These are phyloP conservation scores for Hylia prasina DNA, from an alignment of 2,113 vertebrate genomes.

Conservation along the genomic window DNA sequence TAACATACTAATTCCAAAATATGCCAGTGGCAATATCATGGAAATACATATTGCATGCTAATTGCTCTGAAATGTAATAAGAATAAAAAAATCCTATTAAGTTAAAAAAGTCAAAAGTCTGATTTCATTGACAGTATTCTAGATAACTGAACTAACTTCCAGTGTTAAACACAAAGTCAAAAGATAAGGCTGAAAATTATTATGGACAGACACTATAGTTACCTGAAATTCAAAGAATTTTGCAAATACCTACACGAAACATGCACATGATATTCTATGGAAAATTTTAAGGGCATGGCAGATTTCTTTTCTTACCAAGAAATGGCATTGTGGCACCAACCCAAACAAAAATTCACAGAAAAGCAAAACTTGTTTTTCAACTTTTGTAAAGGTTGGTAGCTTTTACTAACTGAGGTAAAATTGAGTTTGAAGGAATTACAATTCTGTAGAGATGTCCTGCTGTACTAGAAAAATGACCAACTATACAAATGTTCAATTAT, in stretches of 20 bases:
- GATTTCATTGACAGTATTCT: not conserved
- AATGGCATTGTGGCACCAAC: not conserved
- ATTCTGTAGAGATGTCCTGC: not conserved
- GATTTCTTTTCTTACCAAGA: not conserved
- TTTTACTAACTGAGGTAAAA: not conserved
- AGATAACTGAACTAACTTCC: not conserved
- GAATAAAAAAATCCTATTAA: not conserved
- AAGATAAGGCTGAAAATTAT: not conserved
- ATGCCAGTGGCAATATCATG: not conserved
- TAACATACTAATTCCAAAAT: not conserved
- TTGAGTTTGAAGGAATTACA: not conserved
- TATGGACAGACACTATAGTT: not conserved
- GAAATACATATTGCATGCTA: not conserved
- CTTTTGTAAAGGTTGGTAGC: not conserved
- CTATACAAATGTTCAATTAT: not conserved
- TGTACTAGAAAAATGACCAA: not conserved
- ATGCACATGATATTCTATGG: rapidly evolving
- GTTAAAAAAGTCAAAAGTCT: not conserved
- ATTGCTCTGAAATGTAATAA: not conserved
- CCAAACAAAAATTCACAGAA: not conserved
- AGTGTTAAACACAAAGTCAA: not conserved
- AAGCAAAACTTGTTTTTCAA: not conserved
- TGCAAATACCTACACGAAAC: not conserved
- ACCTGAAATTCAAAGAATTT: not conserved
- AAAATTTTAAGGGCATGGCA: not conserved